These are phyloP conservation scores for Motacilla alba DNA, from an alignment of 2,113 vertebrate genomes.

Conservation along the genomic window DNA sequence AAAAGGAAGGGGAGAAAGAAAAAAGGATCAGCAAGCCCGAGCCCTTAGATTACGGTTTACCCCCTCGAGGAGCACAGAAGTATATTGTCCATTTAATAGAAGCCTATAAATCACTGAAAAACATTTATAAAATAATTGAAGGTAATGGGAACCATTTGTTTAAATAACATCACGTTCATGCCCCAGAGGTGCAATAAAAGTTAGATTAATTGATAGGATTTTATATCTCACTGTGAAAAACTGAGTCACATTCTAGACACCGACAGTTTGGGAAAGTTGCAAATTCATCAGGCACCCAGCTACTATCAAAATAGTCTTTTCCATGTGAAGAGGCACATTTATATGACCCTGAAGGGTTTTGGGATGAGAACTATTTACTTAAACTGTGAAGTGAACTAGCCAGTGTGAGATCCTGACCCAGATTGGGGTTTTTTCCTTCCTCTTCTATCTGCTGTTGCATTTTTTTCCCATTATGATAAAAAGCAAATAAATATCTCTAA, in stretches of 20 bases:
- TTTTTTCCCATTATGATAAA: slow-evolving; percentile 64
- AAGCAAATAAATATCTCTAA: slow-evolving; percentile 60
- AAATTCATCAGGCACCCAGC: slow-evolving; percentile 66
- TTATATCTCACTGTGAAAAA: slow-evolving; percentile 69
- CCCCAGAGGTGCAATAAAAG: slow-evolving; percentile 72
- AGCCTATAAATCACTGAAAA: slow-evolving; percentile 67
- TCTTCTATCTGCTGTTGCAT: slow-evolving; percentile 58
- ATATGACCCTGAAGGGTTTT: slow-evolving; percentile 65
- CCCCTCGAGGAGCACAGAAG: slow-evolving; percentile 58
- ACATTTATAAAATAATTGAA: slow-evolving; percentile 69
- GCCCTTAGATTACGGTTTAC: slow-evolving; percentile 45
- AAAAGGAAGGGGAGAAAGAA: slow-evolving; percentile 32
- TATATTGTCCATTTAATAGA: slow-evolving; percentile 71
- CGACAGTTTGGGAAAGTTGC: slow-evolving; percentile 63
- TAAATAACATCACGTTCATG: slow-evolving; percentile 67
- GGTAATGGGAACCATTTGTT: slow-evolving; percentile 75
- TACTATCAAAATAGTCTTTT: slow-evolving; percentile 70
- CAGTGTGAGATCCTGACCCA: slow-evolving; percentile 73
- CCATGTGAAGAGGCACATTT: slow-evolving; percentile 66
- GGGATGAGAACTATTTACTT: slow-evolving; percentile 76
- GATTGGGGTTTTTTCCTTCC: slow-evolving; percentile 46
- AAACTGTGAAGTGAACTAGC: slow-evolving; percentile 70
- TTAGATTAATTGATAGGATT: slow-evolving; percentile 70
- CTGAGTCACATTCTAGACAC: slow-evolving; percentile 55
- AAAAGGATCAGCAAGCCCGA: slow-evolving; percentile 2